Conservation (phyloP, 2,888 invertebrate species). For the Hydrotaea diabolus region DNA sequence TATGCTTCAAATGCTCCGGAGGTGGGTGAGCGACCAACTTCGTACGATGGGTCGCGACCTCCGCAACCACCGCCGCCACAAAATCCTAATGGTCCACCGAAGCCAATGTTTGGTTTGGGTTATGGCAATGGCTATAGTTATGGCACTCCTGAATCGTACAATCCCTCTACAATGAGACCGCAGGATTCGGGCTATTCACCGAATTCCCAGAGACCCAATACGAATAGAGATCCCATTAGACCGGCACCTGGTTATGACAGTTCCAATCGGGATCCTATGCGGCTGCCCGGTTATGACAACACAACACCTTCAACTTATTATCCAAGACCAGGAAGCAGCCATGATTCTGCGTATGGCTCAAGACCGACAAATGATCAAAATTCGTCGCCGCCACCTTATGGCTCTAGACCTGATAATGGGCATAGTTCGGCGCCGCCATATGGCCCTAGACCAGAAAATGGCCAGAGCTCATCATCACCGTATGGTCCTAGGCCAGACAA, state of each 20-base stretch:
- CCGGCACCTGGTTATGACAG: not conserved
- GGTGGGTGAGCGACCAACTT: slow-evolving; percentile 76
- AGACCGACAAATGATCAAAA: not conserved
- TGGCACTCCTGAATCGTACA: slow-evolving; percentile 77
- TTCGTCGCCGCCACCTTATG: slow-evolving; percentile 26
- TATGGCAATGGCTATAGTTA: slow-evolving; percentile 80
- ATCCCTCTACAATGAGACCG: slow-evolving; percentile 73
- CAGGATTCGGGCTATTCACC: slow-evolving; percentile 67
- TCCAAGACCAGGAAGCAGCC: not conserved
- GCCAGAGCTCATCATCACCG: slow-evolving; percentile 13
- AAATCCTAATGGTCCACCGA: slow-evolving; percentile 72
- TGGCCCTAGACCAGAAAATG: slow-evolving; percentile 53
- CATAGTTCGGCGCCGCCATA: slow-evolving; percentile 51
- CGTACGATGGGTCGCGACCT: slow-evolving; percentile 69
- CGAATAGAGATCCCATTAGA: slow-evolving; percentile 18
- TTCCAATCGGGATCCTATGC: slow-evolving; percentile 41
- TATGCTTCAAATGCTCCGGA: slow-evolving; percentile 80
- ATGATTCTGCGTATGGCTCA: not conserved
- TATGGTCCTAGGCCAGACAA: slow-evolving; percentile 66
- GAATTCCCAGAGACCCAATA: slow-evolving; percentile 51
- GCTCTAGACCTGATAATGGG: slow-evolving; percentile 34
- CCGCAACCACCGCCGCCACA: slow-evolving; percentile 60
- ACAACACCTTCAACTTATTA: slow-evolving; percentile 24
- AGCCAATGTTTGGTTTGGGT: slow-evolving; percentile 78
- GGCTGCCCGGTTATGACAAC: slow-evolving; percentile 69